These are phyloP conservation scores for Corythornis vintsioides DNA, from an alignment of 2,113 vertebrate genomes.

Conservation along the genomic window DNA sequence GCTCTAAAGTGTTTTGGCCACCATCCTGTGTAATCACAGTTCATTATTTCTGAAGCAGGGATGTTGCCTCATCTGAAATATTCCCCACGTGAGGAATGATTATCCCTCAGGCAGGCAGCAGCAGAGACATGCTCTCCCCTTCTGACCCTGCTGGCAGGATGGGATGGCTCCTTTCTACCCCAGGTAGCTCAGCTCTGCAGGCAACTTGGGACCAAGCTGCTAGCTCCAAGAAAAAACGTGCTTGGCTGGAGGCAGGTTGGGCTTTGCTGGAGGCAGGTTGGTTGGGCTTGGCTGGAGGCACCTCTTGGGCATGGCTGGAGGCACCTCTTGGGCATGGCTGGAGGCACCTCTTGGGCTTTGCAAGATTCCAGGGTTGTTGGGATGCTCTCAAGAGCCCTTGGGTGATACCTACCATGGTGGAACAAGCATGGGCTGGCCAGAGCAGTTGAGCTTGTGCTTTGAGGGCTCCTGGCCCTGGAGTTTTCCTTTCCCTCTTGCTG, in stretches of 20 bases:
- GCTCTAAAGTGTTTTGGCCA: conserved; percentile 43
- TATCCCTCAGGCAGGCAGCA: not conserved
- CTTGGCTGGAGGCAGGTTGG: not conserved
- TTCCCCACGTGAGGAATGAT: not conserved
- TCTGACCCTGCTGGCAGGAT: not conserved
- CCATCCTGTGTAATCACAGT: conserved; percentile 37
- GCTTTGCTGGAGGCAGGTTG: not conserved
- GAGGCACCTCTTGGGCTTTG: not conserved
- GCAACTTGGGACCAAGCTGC: not conserved
- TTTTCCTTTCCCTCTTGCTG: not conserved
- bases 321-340: too few relatives aligned
- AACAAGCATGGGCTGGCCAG: not conserved
- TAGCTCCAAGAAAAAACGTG: not conserved
- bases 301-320: too few relatives aligned
- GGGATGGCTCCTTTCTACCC: not conserved
- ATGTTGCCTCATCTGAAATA: not conserved
- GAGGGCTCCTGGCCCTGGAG: accelerated
- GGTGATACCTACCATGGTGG: accelerated
- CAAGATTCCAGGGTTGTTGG: not conserved
- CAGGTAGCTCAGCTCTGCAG: not conserved
- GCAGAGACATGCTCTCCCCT: not conserved
- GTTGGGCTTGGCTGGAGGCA: too few relatives aligned
- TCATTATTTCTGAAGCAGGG: conserved; percentile 36
- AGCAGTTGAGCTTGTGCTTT: not conserved
- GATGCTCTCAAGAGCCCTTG: not conserved